Conservation (phyloP, 2,888 invertebrate species). For the Drosophila merina region DNA sequence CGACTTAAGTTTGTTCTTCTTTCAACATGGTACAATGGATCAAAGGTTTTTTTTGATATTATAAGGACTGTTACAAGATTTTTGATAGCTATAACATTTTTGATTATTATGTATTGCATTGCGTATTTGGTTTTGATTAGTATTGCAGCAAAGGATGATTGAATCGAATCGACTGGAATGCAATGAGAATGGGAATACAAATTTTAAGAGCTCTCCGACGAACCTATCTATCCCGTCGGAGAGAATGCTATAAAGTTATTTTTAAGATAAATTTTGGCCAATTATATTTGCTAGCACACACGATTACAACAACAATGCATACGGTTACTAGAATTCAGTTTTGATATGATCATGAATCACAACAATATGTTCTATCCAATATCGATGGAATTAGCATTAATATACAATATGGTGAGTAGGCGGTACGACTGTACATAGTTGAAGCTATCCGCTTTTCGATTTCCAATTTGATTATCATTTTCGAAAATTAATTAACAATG, state of each 20-base stretch:
- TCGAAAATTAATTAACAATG: conserved; percentile 57
- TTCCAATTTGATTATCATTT: conserved; percentile 49
- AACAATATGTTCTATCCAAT: conserved; percentile 68
- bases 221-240: conserved; percentile 1
- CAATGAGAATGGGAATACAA: conserved; percentile 36
- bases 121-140: conserved; percentile 35
- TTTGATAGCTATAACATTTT: conserved; percentile 31
- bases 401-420: conserved; percentile 51
- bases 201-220: conserved; percentile 17
- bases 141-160: conserved; percentile 40
- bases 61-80: not conserved
- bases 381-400: conserved; percentile 46
- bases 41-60: conserved; percentile 37
- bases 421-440: conserved; percentile 59
- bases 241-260: conserved; percentile 34
- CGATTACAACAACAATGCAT: conserved; percentile 60
- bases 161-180: conserved; percentile 62
- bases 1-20: conserved; percentile 13
- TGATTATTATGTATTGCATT: conserved; percentile 26
- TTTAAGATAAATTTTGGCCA: conserved; percentile 63
- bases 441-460: conserved; percentile 30
- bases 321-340: conserved; percentile 58
- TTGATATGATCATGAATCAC: conserved; percentile 77
- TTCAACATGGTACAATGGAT: conserved; percentile 55
- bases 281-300: conserved; percentile 54